Evolutionary conservation across 1,140 invertebrate species (phyloP), one percentile per base, ranked within the genome.

Genomic region (Phymastichus coffea): DNA sequence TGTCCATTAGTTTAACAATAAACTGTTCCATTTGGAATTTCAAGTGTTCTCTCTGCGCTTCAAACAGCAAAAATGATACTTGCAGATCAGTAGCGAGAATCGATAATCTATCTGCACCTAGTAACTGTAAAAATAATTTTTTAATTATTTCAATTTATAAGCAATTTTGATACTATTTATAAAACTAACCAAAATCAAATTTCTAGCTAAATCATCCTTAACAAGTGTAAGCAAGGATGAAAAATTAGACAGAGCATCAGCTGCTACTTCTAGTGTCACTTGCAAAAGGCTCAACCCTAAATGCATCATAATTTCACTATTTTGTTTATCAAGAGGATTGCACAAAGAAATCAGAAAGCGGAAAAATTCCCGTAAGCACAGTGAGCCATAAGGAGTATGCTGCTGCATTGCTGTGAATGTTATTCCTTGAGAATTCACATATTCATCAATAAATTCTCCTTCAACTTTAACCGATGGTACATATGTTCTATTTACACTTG

Each of bases 21-120:
- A 90, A 95, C 57, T 85, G 84, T 74, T 95, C 96, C 70, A 99
- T 83, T 82, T 99, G 97, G 69, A 96, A 96, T 81, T 99, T 99
- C 0, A 99, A 80, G 73, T 97, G 90, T 35, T 86, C 86, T 30
- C 97, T 83, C 62, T 98, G 84, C 0, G 93, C 89, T 79, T 98
- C 95, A 78, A 99, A 98, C 4, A 99, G 79, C 15, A 99, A 80
- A 76, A 97, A 98, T 61, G 91, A 91, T 26, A 98, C 87, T 78
- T 97, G 88, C 3, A 98, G 80, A 71, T 95, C 87, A 1, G 91
- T 86, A 6, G 94, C 88, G 76, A 98, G 94, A 56, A 98, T 88
- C 9, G 92, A 89, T 44, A 97, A 77, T 57, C 93, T 85, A 61
- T 98, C 94, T 0, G 88, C 88, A 65, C 86, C 87, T 33, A 99